Conservation (phyloP, 2,113 vertebrate genomes). For the Oreotrochilus melanogaster region DNA sequence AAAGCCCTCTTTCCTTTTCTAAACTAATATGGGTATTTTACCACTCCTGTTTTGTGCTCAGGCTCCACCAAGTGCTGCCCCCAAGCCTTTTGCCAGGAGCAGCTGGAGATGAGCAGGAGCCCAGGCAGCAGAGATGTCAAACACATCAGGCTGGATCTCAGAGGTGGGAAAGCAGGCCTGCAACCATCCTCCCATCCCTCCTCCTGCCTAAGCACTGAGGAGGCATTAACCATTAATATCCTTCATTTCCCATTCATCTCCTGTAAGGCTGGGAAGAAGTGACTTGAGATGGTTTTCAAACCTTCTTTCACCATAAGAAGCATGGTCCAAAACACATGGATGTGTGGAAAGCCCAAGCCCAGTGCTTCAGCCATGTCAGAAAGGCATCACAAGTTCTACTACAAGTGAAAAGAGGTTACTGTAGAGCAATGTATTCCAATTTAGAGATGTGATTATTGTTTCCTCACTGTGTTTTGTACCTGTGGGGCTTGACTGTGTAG, state of each 20-base stretch:
- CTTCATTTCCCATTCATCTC: background rate
- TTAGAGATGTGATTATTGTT: background rate
- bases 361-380: rapidly evolving
- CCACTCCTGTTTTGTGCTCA: background rate
- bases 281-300: background rate
- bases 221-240: background rate
- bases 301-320: background rate
- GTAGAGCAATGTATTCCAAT: background rate
- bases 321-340: background rate
- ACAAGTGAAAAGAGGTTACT: background rate
- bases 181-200: background rate
- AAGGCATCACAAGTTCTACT: background rate
- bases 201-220: background rate
- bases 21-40: background rate
- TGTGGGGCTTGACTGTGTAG: background rate
- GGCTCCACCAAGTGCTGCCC: background rate
- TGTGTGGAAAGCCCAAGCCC: background rate
- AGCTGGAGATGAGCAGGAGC: background rate
- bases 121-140: background rate
- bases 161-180: background rate
- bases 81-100: background rate
- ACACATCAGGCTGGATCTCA: rapidly evolving
- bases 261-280: background rate
- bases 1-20: background rate
- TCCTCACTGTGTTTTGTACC: rapidly evolving